phyloP scores from a whole-genome alignment of 1,140 invertebrate species.

The Nasonia longicornis region DNA sequence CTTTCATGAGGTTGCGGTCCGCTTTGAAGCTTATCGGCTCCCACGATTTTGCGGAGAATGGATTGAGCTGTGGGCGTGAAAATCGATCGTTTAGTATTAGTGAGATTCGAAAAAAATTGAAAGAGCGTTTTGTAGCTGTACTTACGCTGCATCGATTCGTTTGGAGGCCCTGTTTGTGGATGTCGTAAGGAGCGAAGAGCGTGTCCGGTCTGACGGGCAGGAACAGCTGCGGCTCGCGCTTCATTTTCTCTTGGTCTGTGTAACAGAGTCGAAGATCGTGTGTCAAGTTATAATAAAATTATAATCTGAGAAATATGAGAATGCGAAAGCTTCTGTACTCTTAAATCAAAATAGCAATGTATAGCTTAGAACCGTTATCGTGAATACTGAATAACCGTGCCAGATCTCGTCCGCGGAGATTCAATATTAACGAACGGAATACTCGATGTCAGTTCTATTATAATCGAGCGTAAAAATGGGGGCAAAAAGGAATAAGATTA shows the following conservation, averaged over 20 bases:
- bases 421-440: too few relatives aligned
- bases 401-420: too few relatives aligned
- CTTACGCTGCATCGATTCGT: constrained; percentile 67
- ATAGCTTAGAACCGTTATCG: too few relatives aligned
- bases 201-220: constrained; percentile 67
- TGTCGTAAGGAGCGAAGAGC: constrained; percentile 66
- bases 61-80: constrained; percentile 60
- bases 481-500: background rate
- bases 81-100: too few relatives aligned
- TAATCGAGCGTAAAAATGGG: too few relatives aligned
- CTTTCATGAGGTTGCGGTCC: constrained; percentile 68
- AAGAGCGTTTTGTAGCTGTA: constrained; percentile 34
- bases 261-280: background rate
- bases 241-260: constrained; percentile 64
- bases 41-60: constrained; percentile 68
- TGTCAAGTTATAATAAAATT: too few relatives aligned
- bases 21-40: constrained; percentile 68
- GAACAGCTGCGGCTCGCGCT: constrained; percentile 66
- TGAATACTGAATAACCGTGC: too few relatives aligned
- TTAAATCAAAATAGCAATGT: too few relatives aligned
- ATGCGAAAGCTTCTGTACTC: too few relatives aligned
- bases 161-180: constrained; percentile 67
- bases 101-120: too few relatives aligned
- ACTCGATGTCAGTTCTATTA: too few relatives aligned
- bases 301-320: too few relatives aligned